Evolutionary conservation across 2,888 invertebrate genomes (phyloP).

Genomic region (Drosophila mercatorum): DNA sequence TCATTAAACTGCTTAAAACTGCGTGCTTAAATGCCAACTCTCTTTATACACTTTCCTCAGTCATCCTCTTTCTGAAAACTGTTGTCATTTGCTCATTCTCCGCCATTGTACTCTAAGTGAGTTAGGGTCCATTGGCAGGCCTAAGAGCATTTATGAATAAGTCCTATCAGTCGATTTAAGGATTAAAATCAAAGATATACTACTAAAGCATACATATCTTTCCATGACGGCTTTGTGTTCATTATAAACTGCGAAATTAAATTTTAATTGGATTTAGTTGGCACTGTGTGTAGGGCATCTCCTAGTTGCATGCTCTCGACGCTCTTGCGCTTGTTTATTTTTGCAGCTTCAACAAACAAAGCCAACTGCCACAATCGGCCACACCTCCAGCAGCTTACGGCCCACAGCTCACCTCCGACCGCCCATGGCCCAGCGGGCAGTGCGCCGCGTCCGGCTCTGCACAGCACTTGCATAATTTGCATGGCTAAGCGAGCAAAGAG

Average conservation of each 20-base stretch:
- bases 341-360: conserved; percentile 77
- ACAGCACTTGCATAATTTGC: conserved; percentile 68
- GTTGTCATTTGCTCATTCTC: conserved; percentile 62
- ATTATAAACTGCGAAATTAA: not conserved
- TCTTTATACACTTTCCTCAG: not conserved
- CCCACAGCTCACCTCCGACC: not conserved
- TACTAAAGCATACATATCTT: not conserved
- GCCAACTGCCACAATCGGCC: conserved; percentile 48
- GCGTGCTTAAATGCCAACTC: conserved; percentile 49
- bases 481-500: conserved; percentile 67
- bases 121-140: not conserved
- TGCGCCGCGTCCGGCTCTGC: not conserved
- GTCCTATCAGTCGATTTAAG: too few species aligned
- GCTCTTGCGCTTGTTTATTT: conserved; percentile 49
- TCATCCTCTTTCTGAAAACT: conserved; percentile 12
- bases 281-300: not conserved
- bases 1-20: conserved; percentile 62
- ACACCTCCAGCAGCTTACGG: not conserved
- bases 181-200: too few species aligned
- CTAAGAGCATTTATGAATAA: too few species aligned
- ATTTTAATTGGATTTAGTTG: not conserved
- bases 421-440: not conserved
- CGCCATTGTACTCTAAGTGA: conserved; percentile 39
- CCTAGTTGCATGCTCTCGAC: not conserved
- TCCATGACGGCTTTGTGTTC: not conserved